Evolutionary conservation across 2,888 invertebrate genomes (phyloP).

Genomic region (Entomobrya proxima): DNA sequence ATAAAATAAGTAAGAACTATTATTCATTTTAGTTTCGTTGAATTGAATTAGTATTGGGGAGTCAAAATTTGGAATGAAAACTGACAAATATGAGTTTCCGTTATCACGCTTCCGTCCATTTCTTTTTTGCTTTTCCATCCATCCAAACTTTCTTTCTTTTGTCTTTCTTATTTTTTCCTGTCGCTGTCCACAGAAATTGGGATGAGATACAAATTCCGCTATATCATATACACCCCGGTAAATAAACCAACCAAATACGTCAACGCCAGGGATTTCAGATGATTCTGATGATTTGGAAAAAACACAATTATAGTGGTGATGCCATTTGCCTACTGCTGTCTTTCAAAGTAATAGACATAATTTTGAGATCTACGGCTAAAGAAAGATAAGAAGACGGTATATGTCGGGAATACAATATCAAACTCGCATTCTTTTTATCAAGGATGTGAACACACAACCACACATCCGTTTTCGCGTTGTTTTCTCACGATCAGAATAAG

Average conservation of each 20-base stretch:
- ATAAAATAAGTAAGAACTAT: too few species aligned
- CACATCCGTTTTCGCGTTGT: too few species aligned
- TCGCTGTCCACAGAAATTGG: conserved; percentile 10
- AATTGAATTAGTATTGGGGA: too few species aligned
- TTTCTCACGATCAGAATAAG: too few species aligned
- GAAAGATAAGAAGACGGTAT: conserved; percentile 25
- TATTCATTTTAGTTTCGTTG: too few species aligned
- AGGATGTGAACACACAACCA: background rate
- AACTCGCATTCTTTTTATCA: background rate
- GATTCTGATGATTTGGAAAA: background rate
- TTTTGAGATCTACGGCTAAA: conserved; percentile 34
- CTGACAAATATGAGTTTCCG: background rate
- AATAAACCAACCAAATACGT: too few species aligned
- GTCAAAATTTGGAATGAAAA: background rate
- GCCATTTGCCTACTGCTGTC: background rate
- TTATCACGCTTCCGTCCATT: background rate
- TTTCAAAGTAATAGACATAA: conserved; percentile 19
- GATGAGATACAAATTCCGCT: background rate
- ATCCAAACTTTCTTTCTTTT: background rate
- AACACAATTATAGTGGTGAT: background rate
- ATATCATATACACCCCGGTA: background rate
- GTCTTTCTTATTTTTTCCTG: background rate
- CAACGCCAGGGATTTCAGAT: too few species aligned
- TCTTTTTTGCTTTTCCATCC: background rate
- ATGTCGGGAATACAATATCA: conserved; percentile 6